Evolutionary conservation across 37 sponge, comb jelly and placozoan species (phyloP).

Genomic region (Eunapius fragilis): DNA sequence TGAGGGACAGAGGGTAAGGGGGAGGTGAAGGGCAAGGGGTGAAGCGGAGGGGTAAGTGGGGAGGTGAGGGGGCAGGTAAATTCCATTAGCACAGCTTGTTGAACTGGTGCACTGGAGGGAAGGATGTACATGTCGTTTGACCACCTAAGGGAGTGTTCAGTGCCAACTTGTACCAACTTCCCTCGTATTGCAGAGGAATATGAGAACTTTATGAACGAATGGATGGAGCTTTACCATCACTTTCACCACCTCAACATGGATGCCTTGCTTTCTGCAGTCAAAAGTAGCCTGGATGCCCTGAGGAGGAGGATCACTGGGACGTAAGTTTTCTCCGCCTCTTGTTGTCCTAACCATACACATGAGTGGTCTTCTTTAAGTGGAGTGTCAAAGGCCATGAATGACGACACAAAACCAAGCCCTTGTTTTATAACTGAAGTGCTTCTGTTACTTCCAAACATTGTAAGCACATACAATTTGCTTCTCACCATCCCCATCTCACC

Average conservation of each 20-base stretch:
- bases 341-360: background rate
- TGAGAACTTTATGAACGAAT: slow-evolving; percentile 73
- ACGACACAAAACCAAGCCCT: slow-evolving; percentile 17
- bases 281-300: slow-evolving; percentile 62
- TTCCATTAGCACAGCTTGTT: no score
- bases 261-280: slow-evolving; percentile 59
- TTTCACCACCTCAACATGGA: slow-evolving; percentile 82
- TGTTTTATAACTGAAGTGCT: slow-evolving; percentile 79
- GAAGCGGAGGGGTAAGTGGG: no score
- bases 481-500: no score
- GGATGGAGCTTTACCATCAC: slow-evolving; percentile 65
- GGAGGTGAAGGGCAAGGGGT: no score
- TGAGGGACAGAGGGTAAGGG: no score
- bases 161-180: no score
- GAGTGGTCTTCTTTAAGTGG: no score
- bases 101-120: no score
- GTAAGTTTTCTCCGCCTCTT: background rate
- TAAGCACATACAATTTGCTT: slow-evolving; percentile 1
- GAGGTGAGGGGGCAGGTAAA: no score
- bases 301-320: slow-evolving; percentile 61
- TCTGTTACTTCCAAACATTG: slow-evolving; percentile 86
- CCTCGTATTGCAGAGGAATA: slow-evolving; percentile 41
- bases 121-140: no score
- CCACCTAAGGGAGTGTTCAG: no score
- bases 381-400: background rate